Evolutionary conservation across 2,888 invertebrate species (phyloP).

Genomic region (Euspilapteryx auroguttella): DNA sequence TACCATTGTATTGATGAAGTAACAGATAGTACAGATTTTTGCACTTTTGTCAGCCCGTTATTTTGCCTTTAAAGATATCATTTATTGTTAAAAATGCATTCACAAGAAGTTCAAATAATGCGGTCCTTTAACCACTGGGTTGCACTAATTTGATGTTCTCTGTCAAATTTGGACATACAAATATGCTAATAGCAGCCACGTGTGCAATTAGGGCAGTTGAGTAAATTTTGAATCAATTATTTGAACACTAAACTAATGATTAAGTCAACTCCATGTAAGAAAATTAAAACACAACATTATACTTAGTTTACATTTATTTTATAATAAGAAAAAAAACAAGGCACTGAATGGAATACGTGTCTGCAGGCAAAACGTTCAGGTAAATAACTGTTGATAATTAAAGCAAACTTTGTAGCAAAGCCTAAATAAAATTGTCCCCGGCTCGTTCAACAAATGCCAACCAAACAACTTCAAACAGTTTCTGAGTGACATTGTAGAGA

Average conservation of each 20-base stretch:
- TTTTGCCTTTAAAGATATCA: too few relatives aligned
- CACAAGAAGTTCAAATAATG: constrained; percentile 6
- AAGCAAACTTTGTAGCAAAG: constrained; percentile 22
- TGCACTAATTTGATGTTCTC: constrained; percentile 5
- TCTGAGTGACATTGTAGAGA: constrained; percentile 18
- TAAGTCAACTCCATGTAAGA: constrained; percentile 6
- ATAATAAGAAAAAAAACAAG: too few relatives aligned
- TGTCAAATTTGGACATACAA: constrained; percentile 4
- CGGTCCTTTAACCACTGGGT: constrained; percentile 5
- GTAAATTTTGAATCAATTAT: constrained; percentile 9
- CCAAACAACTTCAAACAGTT: constrained; percentile 13
- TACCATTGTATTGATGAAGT: too few relatives aligned
- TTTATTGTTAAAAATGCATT: too few relatives aligned
- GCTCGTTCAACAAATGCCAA: constrained; percentile 12
- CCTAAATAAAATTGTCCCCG: constrained; percentile 12
- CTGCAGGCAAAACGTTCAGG: too few relatives aligned
- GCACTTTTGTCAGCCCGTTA: too few relatives aligned
- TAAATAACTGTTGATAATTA: too few relatives aligned
- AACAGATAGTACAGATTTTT: too few relatives aligned
- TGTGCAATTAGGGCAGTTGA: constrained; percentile 8
- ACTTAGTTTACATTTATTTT: too few relatives aligned
- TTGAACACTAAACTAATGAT: constrained; percentile 7
- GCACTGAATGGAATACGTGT: too few relatives aligned
- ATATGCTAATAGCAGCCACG: constrained; percentile 7
- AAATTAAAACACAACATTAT: too few relatives aligned